Conservation (phyloP, 1,140 invertebrate species). For the Eriosoma lanigerum region DNA sequence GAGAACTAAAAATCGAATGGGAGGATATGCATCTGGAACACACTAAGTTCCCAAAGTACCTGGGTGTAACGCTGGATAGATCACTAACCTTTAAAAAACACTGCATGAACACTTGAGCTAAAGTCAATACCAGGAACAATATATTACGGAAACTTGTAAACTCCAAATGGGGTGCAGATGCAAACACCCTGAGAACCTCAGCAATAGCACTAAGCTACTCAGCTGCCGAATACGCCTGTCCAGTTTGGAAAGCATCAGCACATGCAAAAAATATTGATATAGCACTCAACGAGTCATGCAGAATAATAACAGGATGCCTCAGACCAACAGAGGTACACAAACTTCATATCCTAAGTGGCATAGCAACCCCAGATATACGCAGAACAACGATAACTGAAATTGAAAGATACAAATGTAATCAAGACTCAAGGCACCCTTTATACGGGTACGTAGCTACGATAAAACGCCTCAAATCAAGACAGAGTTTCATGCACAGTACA, state of each 20-base stretch:
- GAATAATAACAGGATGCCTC: too few relatives aligned
- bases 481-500: neutral
- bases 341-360: neutral
- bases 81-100: neutral
- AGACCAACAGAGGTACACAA: too few relatives aligned
- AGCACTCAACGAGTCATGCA: neutral
- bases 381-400: neutral
- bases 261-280: too few relatives aligned
- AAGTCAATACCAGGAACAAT: neutral
- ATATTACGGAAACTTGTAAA: neutral
- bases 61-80: neutral
- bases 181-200: too few relatives aligned
- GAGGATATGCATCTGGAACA: neutral
- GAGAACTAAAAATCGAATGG: constrained; percentile 58
- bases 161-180: neutral
- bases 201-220: neutral
- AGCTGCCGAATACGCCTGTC: neutral
- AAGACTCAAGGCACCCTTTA: neutral
- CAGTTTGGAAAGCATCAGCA: too few relatives aligned
- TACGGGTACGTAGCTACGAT: neutral
- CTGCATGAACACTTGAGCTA: neutral
- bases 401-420: too few relatives aligned
- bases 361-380: neutral
- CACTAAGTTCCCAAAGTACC: neutral
- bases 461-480: neutral